Base-by-base conservation (phyloP, 2,888 invertebrate species). In the Cephus rjabovi region DNA sequence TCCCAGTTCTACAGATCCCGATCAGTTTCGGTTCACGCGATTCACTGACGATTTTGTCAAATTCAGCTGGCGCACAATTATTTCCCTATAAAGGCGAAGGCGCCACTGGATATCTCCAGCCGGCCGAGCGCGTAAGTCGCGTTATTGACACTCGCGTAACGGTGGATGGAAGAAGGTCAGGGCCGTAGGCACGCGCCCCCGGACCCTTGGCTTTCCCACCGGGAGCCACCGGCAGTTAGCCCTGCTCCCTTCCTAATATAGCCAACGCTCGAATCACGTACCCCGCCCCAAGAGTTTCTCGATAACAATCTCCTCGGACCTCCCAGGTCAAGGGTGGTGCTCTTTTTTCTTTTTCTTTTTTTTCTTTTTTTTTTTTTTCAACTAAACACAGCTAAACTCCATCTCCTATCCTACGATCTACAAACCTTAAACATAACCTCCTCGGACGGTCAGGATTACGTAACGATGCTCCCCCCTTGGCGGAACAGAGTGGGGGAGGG, bases 291-390 rank as follows among this genome's bases (percentile, higher is more conserved):
- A 84, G 81, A 82, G 81, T 82, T 84, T 81, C 68, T 73, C 80
- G 86, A 86, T 86, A 85, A 86, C 1, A 83, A 86, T 86, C 86
- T 83, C 75, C 68, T 71, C 80, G 81, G 85, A 86, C 86, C 84
- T 86, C 83, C 84, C 86, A 83, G 79, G 79, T 82, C 77, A 77
- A 76, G 75, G 77, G 79, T 81, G 80, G 80, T 83, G 82, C 82
- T 33, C 79, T 80, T 83, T 82, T 80, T 80, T 75, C 75, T 15
- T 15, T 15, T 15, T 15, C 0, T 15, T 2, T 15, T 56, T 23
- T 11, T 37, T 40, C n/a, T 15, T 6, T 1, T 4, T 15, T 56
- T 23, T 56, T 56, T 0, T 15, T 73, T 34, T 75, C 75, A 78
- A 76, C 81, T 79, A 80, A 82, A 81, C 69, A 81, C 77, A 77